Evolutionary conservation across 2,888 invertebrate species (phyloP).

Genomic region (Drosophila meridionalis): DNA sequence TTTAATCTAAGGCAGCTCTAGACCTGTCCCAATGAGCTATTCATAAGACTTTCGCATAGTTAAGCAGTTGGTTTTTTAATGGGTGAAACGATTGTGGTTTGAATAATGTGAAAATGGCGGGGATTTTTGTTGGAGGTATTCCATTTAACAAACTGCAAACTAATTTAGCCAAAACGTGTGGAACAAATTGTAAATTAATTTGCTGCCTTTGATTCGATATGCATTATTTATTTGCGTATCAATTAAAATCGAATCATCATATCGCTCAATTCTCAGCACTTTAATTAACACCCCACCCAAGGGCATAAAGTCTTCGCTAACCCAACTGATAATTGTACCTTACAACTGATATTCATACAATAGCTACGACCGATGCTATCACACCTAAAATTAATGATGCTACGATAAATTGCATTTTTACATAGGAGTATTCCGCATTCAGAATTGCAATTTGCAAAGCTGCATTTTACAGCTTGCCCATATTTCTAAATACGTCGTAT

Average conservation of each 20-base stretch:
- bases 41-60: constrained; percentile 3
- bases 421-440: background rate
- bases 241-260: background rate
- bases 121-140: background rate
- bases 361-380: background rate
- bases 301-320: background rate
- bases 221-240: background rate
- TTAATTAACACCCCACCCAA: constrained; percentile 2
- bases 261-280: background rate
- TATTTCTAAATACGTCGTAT: constrained; percentile 21
- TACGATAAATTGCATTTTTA: constrained; percentile 6
- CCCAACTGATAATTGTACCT: background rate
- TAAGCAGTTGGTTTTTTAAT: background rate
- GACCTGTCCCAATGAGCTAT: background rate
- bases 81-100: background rate
- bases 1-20: background rate
- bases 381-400: constrained; percentile 3
- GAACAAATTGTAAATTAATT: constrained; percentile 1
- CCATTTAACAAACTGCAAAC: background rate
- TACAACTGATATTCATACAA: background rate
- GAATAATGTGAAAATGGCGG: background rate
- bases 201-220: background rate
- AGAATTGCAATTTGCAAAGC: constrained; percentile 5
- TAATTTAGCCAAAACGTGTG: background rate
- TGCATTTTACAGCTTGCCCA: background rate